These are phyloP conservation scores for Embiotoca jacksoni DNA, from an alignment of 2,113 vertebrate genomes.

Conservation along the genomic window DNA sequence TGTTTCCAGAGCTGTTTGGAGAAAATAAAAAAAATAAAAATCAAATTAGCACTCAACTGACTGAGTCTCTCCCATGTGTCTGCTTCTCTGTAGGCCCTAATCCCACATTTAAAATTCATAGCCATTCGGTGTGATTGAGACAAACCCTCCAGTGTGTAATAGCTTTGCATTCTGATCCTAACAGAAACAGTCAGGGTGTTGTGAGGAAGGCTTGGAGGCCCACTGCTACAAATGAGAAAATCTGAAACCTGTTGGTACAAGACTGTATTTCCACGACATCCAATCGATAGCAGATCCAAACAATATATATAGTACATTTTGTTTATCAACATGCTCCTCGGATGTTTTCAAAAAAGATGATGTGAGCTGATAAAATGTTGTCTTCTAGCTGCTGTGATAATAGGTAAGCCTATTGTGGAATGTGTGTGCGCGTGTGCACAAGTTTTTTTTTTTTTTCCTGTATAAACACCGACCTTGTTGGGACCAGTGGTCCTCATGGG, in stretches of 20 bases:
- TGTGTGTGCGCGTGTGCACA: conserved; percentile 5
- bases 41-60: conserved; percentile 79
- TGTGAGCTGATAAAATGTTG: conserved; percentile 36
- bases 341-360: conserved; percentile 37
- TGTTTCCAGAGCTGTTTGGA: conserved; percentile 55
- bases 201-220: conserved; percentile 51
- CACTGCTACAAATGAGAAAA: conserved; percentile 62
- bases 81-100: conserved; percentile 77
- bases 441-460: no score
- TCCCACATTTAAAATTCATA: conserved; percentile 83
- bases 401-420: not conserved
- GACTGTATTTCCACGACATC: conserved; percentile 24
- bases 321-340: conserved; percentile 34
- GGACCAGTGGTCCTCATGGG: no score
- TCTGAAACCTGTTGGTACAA: conserved; percentile 61
- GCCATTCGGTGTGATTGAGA: conserved; percentile 81
- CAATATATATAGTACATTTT: conserved; percentile 48
- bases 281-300: conserved; percentile 52
- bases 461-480: no score
- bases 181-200: conserved; percentile 74
- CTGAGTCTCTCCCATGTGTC: conserved; percentile 68
- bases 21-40: conserved; percentile 56
- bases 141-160: conserved; percentile 82
- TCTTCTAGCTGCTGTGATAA: conserved; percentile 30
- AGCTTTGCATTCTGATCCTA: conserved; percentile 78